Percentiles rank a stretch among this genome's conserved stretches.
Conservation (phyloP, 2,888 invertebrate genomes). For the Syrphus vitripennis region DNA sequence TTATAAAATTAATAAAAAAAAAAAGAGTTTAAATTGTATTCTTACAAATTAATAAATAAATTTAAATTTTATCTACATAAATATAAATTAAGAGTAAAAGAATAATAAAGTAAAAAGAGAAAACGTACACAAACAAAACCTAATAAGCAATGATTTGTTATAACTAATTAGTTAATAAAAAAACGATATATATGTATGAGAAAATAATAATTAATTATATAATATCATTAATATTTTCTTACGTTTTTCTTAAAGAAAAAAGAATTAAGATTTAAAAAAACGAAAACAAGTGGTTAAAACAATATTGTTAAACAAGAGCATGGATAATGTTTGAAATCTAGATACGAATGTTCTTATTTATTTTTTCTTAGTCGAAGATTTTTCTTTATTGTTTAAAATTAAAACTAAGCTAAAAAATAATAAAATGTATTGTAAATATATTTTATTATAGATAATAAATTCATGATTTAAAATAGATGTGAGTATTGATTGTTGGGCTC, state of each 20-base stretch:
- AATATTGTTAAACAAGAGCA: conserved; percentile 17
- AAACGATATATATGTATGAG: conserved; percentile 15
- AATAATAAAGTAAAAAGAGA: not conserved
- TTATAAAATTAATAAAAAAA: conserved; percentile 23
- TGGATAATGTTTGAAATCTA: conserved; percentile 32
- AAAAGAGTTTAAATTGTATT: conserved; percentile 35
- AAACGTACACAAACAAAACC: conserved; percentile 35
- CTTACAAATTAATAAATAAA: conserved; percentile 26
- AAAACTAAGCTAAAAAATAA: conserved; percentile 6
- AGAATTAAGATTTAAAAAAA: conserved; percentile 4
- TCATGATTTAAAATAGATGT: conserved; percentile 36
- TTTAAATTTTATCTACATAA: conserved; percentile 13
- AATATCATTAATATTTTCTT: conserved; percentile 52
- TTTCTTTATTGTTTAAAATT: conserved; percentile 52
- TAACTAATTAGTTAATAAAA: conserved; percentile 24
- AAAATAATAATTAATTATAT: conserved; percentile 41
- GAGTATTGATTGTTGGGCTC: too few species aligned
- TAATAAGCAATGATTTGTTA: conserved; percentile 61
- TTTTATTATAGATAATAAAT: conserved; percentile 62
- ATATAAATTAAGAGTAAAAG: not conserved
- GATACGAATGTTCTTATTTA: conserved; percentile 37
- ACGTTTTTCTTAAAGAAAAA: conserved; percentile 30
- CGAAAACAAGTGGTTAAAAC: too few species aligned
- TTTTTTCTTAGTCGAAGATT: conserved; percentile 40
- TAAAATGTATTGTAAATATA: conserved; percentile 63